These are phyloP conservation scores for Otolemur crassicaudatus DNA, from an alignment of 2,797 vertebrate species.

Conservation along the genomic window DNA sequence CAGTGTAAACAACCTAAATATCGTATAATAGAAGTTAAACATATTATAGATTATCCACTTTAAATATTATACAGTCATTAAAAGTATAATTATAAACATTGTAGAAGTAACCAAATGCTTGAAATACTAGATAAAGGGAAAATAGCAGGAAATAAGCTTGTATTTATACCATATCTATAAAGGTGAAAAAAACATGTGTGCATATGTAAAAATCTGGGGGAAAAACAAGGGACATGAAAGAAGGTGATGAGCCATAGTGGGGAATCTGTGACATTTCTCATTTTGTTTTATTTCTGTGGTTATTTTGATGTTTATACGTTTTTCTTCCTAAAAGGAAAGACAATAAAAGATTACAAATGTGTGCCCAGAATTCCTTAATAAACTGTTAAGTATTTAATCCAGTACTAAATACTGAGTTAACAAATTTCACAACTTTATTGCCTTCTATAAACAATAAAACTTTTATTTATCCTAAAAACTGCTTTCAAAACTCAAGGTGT, in stretches of 20 bases:
- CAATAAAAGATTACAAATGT: conserved; percentile 39
- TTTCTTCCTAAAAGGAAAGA: conserved; percentile 14
- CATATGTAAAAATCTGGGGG: not conserved
- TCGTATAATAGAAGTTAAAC: not conserved
- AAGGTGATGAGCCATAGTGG: not conserved
- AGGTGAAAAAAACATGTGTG: not conserved
- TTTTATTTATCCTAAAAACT: conserved; percentile 3
- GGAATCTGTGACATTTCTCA: not conserved
- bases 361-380: not conserved
- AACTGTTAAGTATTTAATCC: not conserved
- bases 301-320: conserved; percentile 25
- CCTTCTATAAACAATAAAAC: not conserved
- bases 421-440: not conserved
- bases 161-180: not conserved
- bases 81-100: conserved; percentile 7
- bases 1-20: not conserved
- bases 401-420: not conserved
- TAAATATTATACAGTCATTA: not conserved
- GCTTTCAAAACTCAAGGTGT: not conserved
- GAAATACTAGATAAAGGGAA: conserved; percentile 23
- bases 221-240: not conserved
- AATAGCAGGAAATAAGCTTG: not conserved
- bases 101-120: conserved; percentile 1
- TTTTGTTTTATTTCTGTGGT: conserved; percentile 13
- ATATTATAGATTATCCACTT: not conserved